These are phyloP conservation scores for Alethe castanea DNA, from an alignment of 2,113 vertebrate species.

Conservation along the genomic window DNA sequence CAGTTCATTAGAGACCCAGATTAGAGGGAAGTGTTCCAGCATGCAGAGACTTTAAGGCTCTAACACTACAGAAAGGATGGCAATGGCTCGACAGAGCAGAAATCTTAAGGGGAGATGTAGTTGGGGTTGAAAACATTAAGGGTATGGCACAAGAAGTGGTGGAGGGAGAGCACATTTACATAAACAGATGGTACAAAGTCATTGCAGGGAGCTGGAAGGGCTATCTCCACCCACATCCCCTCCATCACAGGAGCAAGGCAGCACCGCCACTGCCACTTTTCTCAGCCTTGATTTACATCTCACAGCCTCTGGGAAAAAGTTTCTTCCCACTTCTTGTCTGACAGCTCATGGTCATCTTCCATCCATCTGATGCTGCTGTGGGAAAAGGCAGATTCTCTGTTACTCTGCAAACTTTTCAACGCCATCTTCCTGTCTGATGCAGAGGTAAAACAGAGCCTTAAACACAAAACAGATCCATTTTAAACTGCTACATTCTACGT, in stretches of 20 bases:
- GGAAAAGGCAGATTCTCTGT: not conserved
- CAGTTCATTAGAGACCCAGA: constrained; percentile 37
- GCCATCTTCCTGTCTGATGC: not conserved
- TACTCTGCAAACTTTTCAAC: not conserved
- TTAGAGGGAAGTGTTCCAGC: constrained; percentile 59
- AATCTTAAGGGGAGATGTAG: not conserved
- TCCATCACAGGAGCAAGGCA: not conserved
- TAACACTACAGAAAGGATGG: not conserved
- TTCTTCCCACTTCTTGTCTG: not conserved
- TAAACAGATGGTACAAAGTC: not conserved
- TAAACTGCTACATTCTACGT: not conserved
- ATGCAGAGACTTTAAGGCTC: constrained; percentile 56
- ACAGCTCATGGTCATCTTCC: not conserved
- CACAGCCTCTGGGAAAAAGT: not conserved
- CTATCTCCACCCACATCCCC: not conserved
- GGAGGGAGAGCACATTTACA: not conserved
- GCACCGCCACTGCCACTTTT: fast-evolving
- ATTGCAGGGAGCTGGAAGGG: not conserved
- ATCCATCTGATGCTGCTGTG: not conserved
- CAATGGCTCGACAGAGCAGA: constrained; percentile 20
- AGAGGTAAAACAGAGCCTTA: not conserved
- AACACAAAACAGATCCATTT: not conserved
- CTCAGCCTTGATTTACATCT: not conserved
- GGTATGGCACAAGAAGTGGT: not conserved
- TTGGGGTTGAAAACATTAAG: not conserved